Base-by-base conservation (phyloP, 2,888 invertebrate species). In the Fragum whitleyi region DNA sequence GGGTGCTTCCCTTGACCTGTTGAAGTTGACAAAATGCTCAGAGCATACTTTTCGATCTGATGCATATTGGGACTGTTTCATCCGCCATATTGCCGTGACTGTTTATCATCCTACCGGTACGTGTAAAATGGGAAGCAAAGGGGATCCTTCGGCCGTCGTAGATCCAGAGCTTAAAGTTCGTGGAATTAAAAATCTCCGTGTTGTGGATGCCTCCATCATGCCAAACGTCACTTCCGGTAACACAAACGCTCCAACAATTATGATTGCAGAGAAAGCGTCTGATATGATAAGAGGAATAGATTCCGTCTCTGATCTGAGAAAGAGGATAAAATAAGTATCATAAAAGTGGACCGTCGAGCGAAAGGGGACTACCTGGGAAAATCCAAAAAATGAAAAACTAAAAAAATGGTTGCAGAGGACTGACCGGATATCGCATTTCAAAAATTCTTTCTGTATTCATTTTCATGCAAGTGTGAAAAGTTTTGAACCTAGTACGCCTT, bases 81-180 rank as follows among this genome's bases (percentile, higher is more conserved):
- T 85, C 19, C 61, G 77, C 21, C 74, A 79, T 14, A 59, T 81
- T 9, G 79, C 85, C 0, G 61, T 65, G 1, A 84, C 84, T 0
- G 74, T 79, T 19, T 86, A 84, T 92, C 97, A 97, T 93, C 96
- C 96, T 0, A 96, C 96, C 0, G 97, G 97, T 1, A 96, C 96
- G 0, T 96, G 97, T 89, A 95, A 96, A 28, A 96, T 97, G 91
- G 97, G 96, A 0, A 91, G 80, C 19, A 78, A 32, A 0, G 89
- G 91, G 6, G 94, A 95, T 79, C 67, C 77, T 0, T 87, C 92
- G 91, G 94, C 95, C 0, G 97, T 97, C 0, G 96, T 97, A 0
- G 96, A 97, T 90, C 94, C 95, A 2, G 91, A 95, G 42, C 87
- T 92, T 9, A 86, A 69, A 47, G 47, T 47, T 47, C 47, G 47